Evolutionary conservation across 2,888 invertebrate species (phyloP).

Genomic region (Antheraea yamamai): DNA sequence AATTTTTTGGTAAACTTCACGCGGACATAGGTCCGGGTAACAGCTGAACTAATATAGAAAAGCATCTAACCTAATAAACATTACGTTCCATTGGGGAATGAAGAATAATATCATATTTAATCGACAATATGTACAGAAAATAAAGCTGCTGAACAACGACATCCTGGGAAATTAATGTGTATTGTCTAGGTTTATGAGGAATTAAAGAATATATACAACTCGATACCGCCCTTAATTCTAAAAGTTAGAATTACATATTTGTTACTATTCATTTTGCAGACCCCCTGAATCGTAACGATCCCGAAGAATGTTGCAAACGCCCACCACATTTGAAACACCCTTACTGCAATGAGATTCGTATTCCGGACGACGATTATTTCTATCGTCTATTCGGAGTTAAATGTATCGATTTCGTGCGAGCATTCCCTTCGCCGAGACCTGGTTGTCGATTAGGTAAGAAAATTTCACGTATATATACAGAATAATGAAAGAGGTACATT

Average conservation of each 20-base stretch:
- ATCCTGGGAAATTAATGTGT: neutral
- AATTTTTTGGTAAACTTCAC: no score
- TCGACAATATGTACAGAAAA: neutral
- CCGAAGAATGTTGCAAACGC: conserved; percentile 93
- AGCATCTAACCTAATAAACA: no score
- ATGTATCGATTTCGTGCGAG: conserved; percentile 95
- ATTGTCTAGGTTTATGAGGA: no score
- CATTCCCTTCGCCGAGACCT: conserved; percentile 92
- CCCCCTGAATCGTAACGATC: conserved; percentile 92
- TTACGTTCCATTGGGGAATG: no score
- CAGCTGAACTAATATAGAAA: no score
- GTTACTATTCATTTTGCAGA: conserved; percentile 78
- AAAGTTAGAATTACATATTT: neutral
- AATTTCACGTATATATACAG: neutral
- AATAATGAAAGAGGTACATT: neutral
- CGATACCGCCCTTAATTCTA: neutral
- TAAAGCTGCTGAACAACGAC: neutral
- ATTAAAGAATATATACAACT: neutral
- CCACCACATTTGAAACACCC: conserved; percentile 92
- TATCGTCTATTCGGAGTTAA: conserved; percentile 91
- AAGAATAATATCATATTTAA: neutral
- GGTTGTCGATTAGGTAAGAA: conserved; percentile 91
- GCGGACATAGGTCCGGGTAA: no score
- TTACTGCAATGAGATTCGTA: conserved; percentile 93
- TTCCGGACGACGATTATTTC: conserved; percentile 95